phyloP scores from a whole-genome alignment of 2,797 vertebrate species.

The Hydrolagus colliei region DNA sequence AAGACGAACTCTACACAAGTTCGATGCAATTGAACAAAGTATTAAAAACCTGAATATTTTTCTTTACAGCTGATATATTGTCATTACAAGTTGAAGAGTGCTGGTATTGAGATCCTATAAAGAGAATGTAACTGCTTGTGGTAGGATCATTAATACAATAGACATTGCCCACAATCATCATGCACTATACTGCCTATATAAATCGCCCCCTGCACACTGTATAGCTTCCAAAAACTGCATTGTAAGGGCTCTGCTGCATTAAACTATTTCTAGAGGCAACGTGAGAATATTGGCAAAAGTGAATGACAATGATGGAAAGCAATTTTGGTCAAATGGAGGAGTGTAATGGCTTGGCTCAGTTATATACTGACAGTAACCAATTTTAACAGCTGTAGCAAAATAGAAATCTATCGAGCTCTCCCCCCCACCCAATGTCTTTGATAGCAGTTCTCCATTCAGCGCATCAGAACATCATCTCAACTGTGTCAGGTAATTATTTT shows the following conservation, averaged over 20 bases:
- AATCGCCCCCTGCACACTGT: neutral
- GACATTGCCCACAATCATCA: neutral
- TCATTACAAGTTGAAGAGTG: too few species aligned
- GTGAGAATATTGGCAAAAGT: slow-evolving; percentile 17
- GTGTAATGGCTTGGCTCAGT: slow-evolving; percentile 29
- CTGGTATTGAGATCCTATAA: neutral
- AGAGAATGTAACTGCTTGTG: neutral
- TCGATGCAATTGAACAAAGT: too few species aligned
- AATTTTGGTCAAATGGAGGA: slow-evolving; percentile 21
- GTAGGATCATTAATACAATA: neutral
- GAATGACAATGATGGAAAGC: slow-evolving; percentile 27
- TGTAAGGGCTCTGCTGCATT: neutral
- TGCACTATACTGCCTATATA: neutral
- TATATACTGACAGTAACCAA: slow-evolving; percentile 20
- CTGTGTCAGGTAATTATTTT: neutral
- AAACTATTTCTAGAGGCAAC: slow-evolving; percentile 25
- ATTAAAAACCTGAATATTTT: too few species aligned
- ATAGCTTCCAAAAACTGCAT: neutral
- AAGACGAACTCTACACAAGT: too few species aligned
- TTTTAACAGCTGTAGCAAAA: slow-evolving; percentile 3
- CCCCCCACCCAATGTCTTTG: neutral
- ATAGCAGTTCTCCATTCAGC: neutral
- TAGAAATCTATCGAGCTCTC: neutral
- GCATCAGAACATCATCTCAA: neutral
- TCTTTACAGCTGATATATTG: too few species aligned